Conservation (phyloP, 2,797 vertebrate species). For the Fistularia commersonii region DNA sequence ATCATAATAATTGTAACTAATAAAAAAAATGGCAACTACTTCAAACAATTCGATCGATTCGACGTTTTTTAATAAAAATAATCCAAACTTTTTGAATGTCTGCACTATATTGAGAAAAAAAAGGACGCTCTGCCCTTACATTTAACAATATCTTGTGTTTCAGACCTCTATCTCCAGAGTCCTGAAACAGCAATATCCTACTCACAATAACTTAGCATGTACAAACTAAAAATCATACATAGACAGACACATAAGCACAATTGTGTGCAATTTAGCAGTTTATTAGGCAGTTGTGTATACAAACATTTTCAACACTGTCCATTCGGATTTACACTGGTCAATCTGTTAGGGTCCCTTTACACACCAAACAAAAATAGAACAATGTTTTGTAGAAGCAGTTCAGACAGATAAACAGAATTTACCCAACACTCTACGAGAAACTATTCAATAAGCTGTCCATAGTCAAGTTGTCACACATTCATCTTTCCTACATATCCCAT, state of each 20-base stretch:
- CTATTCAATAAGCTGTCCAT: constrained; percentile 34
- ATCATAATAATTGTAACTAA: background rate
- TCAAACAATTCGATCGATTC: no score
- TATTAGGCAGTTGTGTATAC: constrained; percentile 83
- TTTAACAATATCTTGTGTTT: no score
- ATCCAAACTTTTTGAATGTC: no score
- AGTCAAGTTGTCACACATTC: constrained; percentile 43
- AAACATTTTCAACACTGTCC: constrained; percentile 78
- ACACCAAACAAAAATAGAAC: constrained; percentile 69
- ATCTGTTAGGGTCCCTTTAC: constrained; percentile 68
- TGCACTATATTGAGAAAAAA: no score
- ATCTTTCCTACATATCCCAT: constrained; percentile 36
- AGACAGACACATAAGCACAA: constrained; percentile 14
- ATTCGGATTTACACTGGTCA: constrained; percentile 74
- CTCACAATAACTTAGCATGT: background rate
- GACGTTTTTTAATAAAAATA: no score
- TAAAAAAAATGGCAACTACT: no score
- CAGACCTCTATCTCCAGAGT: background rate
- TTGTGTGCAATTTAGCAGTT: constrained; percentile 75
- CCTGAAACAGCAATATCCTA: background rate
- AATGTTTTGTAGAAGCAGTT: constrained; percentile 63
- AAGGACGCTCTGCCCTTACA: no score
- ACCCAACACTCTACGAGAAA: constrained; percentile 38
- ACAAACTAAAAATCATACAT: background rate
- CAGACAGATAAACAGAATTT: constrained; percentile 38